A percentile compares a stretch with the other conserved stretches of the same genome.
phyloP scores from a whole-genome alignment of 2,113 vertebrate genomes.

The Grammomys surdaster region DNA sequence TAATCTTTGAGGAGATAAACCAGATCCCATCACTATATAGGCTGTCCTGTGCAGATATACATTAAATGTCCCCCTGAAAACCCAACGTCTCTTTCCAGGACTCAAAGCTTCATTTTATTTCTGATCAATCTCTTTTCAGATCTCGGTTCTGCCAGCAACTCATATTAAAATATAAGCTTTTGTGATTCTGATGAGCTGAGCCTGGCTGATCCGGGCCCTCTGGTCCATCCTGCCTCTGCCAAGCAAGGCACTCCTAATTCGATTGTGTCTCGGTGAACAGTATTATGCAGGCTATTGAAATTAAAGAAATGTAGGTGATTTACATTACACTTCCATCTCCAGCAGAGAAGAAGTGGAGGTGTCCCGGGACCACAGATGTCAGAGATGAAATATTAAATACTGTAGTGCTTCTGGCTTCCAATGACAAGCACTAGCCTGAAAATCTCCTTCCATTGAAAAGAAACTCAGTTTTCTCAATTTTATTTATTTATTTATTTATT shows the following conservation, averaged over 20 bases:
- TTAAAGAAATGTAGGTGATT: not conserved
- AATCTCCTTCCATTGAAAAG: not conserved
- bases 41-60: not conserved
- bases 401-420: not conserved
- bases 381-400: not conserved
- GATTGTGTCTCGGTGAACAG: slow-evolving; percentile 69
- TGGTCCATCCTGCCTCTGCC: slow-evolving; percentile 15
- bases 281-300: slow-evolving; percentile 43
- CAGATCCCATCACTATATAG: not conserved
- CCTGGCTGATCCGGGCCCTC: slow-evolving; percentile 55
- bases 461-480: not conserved
- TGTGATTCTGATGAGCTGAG: slow-evolving; percentile 56
- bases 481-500: not conserved
- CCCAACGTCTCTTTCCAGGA: not conserved
- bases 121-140: not conserved
- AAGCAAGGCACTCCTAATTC: slow-evolving; percentile 67
- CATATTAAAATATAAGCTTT: slow-evolving; percentile 17
- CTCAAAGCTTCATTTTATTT: slow-evolving; percentile 23
- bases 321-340: not conserved
- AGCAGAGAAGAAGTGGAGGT: slow-evolving; percentile 14
- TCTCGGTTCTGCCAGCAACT: slow-evolving; percentile 19
- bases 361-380: not conserved
- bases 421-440: not conserved
- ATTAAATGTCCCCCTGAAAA: slow-evolving; percentile 2
- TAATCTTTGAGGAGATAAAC: not conserved